phyloP scores from a whole-genome alignment of 2,888 invertebrate genomes.

The Phyto melanocephala region DNA sequence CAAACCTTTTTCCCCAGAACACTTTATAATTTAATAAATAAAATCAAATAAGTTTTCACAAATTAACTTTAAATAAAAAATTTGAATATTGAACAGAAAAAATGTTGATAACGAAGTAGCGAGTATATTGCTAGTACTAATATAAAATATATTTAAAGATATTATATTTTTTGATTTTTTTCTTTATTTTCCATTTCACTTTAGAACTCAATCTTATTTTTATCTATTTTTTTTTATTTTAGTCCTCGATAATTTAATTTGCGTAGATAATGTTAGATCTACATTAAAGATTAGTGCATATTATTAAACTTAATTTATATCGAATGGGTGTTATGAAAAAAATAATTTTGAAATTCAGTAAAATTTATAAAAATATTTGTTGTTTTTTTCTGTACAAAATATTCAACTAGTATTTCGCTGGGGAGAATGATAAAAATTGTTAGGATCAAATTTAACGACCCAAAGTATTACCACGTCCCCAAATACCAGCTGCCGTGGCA shows the following conservation, averaged over 20 bases:
- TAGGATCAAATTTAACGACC: conserved; percentile 78
- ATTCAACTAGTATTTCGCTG: background rate
- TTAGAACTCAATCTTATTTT: conserved; percentile 16
- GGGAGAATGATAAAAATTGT: background rate
- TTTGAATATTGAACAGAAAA: no score
- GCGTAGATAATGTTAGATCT: background rate
- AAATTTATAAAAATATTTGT: conserved; percentile 56
- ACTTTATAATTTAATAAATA: no score
- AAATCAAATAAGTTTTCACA: no score
- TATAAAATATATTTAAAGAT: no score
- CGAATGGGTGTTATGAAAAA: background rate
- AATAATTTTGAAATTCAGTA: conserved; percentile 54
- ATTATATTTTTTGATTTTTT: background rate
- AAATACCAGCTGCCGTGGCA: conserved; percentile 78
- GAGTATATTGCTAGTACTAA: no score
- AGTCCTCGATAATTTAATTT: background rate
- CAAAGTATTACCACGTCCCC: conserved; percentile 88
- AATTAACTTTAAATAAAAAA: no score
- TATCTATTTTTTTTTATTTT: background rate
- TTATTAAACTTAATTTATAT: background rate
- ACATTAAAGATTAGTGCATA: background rate
- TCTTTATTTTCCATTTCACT: conserved; percentile 22
- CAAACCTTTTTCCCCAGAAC: no score
- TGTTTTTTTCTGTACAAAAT: conserved; percentile 8
- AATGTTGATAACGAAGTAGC: no score